Percentiles rank a stretch among this genome's conserved stretches.
These are phyloP conservation scores for Cardiocondyla obscurior DNA, from an alignment of 1,140 invertebrate species.

Conservation along the genomic window DNA sequence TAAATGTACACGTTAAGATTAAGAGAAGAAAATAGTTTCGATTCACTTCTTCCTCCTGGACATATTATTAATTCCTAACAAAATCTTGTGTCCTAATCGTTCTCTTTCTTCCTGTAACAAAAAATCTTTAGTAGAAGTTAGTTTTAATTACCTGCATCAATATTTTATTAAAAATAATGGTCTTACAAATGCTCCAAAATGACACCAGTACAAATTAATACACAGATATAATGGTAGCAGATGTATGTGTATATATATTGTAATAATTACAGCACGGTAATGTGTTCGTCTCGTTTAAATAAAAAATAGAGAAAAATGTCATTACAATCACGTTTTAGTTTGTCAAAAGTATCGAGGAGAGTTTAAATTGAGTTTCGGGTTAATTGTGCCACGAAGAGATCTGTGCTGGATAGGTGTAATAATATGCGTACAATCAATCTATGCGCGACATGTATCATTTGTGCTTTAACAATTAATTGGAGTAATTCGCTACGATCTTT, in stretches of 20 bases:
- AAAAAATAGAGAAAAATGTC: neutral
- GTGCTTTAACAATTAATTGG: neutral
- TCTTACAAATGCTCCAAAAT: conserved; percentile 24
- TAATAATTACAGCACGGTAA: neutral
- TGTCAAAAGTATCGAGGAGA: neutral
- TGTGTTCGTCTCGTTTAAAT: conserved; percentile 1
- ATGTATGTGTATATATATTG: neutral
- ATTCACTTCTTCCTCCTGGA: neutral
- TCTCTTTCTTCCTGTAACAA: neutral
- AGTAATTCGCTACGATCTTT: neutral
- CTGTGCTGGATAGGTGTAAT: conserved; percentile 25
- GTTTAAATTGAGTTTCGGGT: neutral
- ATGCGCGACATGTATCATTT: neutral
- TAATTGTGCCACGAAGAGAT: neutral
- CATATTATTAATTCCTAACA: neutral
- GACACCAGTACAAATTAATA: neutral
- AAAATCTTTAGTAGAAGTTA: conserved; percentile 14
- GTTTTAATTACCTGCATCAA: neutral
- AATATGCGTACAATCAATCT: conserved; percentile 21
- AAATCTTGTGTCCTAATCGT: neutral
- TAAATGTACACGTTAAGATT: conserved; percentile 81
- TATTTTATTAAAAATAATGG: conserved; percentile 36
- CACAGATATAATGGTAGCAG: neutral
- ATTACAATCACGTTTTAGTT: neutral
- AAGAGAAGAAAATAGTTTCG: conserved; percentile 16